Percentiles rank a stretch among this genome's conserved stretches.
Conservation (phyloP, 2,113 vertebrate genomes). For the Podilymbus podiceps region DNA sequence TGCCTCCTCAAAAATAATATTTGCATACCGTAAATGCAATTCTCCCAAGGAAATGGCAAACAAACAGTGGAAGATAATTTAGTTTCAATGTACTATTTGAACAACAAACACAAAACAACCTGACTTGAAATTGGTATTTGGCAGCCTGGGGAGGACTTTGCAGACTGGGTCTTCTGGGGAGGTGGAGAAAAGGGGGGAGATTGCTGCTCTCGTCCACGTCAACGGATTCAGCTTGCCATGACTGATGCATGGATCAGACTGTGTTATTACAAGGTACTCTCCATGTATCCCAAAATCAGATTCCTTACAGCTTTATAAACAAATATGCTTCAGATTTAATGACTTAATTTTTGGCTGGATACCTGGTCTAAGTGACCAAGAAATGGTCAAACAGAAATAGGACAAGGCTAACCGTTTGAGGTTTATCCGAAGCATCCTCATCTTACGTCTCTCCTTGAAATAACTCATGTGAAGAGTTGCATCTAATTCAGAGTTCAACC, state of each 20-base stretch:
- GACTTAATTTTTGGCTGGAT: not conserved
- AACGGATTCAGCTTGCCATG: not conserved
- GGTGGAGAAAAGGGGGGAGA: no score
- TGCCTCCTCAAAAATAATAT: not conserved
- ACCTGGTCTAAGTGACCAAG: not conserved
- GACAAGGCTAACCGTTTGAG: not conserved
- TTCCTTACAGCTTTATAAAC: not conserved
- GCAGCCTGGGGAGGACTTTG: not conserved
- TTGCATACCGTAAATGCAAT: not conserved
- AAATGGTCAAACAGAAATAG: not conserved
- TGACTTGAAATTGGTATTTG: not conserved
- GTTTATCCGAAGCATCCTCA: not conserved
- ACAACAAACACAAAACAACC: not conserved
- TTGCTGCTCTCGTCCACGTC: not conserved
- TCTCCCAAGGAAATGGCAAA: not conserved
- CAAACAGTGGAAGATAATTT: not conserved
- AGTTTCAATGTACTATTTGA: not conserved
- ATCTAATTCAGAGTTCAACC: not conserved
- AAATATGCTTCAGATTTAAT: not conserved
- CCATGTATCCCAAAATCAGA: not conserved
- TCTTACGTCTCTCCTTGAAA: not conserved
- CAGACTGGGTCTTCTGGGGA: not conserved
- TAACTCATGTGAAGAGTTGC: not conserved
- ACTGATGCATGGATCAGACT: fast-evolving
- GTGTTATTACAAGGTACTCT: no score